These are phyloP conservation scores for Meloidogyne chitwoodi DNA, from an alignment of 1,140 invertebrate genomes.

Conservation along the genomic window DNA sequence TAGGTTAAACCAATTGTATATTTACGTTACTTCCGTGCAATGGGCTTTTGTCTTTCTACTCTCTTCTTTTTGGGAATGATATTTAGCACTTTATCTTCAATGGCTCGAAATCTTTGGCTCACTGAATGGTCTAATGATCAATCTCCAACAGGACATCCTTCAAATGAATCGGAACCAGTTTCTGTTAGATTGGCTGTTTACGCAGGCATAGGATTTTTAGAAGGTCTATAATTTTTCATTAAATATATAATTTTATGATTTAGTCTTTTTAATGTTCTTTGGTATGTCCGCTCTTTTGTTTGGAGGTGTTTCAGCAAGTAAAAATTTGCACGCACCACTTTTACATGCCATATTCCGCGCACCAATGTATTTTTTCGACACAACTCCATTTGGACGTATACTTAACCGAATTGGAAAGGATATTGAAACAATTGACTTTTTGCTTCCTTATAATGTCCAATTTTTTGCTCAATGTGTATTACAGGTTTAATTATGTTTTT, in stretches of 20 bases:
- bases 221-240: slow-evolving; percentile 23
- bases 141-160: slow-evolving; percentile 17
- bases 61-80: slow-evolving; percentile 52
- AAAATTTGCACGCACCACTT: slow-evolving; percentile 73
- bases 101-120: slow-evolving; percentile 55
- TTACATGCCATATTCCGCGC: slow-evolving; percentile 73
- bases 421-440: slow-evolving; percentile 47
- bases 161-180: slow-evolving; percentile 19
- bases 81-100: slow-evolving; percentile 48
- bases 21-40: slow-evolving; percentile 48
- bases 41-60: slow-evolving; percentile 46
- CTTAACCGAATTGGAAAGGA: slow-evolving; percentile 69
- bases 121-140: slow-evolving; percentile 48
- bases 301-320: slow-evolving; percentile 47
- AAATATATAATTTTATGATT: slow-evolving; percentile 19
- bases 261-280: slow-evolving; percentile 34
- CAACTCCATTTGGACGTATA: slow-evolving; percentile 70
- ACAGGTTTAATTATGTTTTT: slow-evolving; percentile 62
- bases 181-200: slow-evolving; percentile 47
- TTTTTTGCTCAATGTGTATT: slow-evolving; percentile 58
- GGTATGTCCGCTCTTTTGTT: slow-evolving; percentile 44
- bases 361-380: slow-evolving; percentile 68
- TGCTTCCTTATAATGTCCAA: slow-evolving; percentile 45
- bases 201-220: slow-evolving; percentile 50
- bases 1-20: slow-evolving; percentile 51